Percentiles rank a stretch among this genome's conserved stretches.
Evolutionary conservation across 2,888 invertebrate species (phyloP).

Genomic region (Mechanitis mazaeus): DNA sequence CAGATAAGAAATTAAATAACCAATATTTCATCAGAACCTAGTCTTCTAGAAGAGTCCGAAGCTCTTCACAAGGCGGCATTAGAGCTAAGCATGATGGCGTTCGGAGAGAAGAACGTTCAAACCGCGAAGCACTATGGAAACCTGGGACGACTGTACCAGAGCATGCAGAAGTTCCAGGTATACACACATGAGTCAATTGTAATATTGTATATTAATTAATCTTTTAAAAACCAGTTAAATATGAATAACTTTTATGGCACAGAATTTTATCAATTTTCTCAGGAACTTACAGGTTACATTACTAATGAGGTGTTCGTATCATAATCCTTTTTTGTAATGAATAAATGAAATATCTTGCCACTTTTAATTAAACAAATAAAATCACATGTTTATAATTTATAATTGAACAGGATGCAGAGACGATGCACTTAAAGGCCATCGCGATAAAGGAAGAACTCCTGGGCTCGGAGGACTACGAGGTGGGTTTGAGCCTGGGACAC

Average conservation of each 20-base stretch:
- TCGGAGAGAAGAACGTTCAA: conserved; percentile 95
- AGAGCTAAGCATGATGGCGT: conserved; percentile 85
- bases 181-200: neutral
- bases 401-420: conserved; percentile 83
- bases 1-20: no score
- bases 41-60: conserved; percentile 86
- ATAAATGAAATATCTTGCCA: no score
- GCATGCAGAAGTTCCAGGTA: conserved; percentile 90
- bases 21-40: conserved; percentile 58
- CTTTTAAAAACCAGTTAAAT: neutral
- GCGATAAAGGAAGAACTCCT: conserved; percentile 91
- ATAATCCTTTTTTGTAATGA: no score
- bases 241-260: no score
- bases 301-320: no score
- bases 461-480: conserved; percentile 91
- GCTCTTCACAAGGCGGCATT: conserved; percentile 89
- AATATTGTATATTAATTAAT: neutral
- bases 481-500: conserved; percentile 94
- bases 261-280: no score
- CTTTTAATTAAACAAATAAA: no score
- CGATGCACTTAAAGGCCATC: conserved; percentile 95
- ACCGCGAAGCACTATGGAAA: conserved; percentile 98
- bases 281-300: no score
- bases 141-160: conserved; percentile 94
- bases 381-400: no score